Evolutionary conservation across 2,113 vertebrate species (phyloP).

Genomic region (Chionis minor): DNA sequence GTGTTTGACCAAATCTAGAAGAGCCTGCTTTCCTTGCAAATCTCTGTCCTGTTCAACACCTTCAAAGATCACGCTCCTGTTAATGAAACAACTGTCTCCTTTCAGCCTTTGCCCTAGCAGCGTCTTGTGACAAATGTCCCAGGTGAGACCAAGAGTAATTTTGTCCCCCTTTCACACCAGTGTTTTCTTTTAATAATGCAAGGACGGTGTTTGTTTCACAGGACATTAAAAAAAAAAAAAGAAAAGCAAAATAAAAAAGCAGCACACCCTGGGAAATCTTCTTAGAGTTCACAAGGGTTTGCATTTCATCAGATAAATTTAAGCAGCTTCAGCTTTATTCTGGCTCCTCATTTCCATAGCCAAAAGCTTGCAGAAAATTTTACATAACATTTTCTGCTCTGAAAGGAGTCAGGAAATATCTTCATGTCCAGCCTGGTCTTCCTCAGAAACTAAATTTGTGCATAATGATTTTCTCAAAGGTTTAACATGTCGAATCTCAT

Average conservation of each 20-base stretch:
- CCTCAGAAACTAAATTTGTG: neutral
- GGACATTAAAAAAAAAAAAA: neutral
- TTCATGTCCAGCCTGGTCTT: neutral
- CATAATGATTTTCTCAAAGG: neutral
- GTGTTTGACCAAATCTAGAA: neutral
- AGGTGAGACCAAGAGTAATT: neutral
- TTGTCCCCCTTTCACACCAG: neutral
- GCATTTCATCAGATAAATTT: neutral
- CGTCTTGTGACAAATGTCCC: neutral
- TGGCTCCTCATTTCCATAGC: neutral
- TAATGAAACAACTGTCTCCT: neutral
- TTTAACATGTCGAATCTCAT: neutral
- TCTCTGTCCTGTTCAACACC: neutral
- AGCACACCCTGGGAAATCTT: neutral
- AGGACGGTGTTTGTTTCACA: neutral
- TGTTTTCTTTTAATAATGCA: neutral
- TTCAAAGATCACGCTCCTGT: neutral
- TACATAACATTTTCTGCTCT: neutral
- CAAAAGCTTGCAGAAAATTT: neutral
- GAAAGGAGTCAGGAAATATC: neutral
- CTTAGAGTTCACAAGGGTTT: neutral
- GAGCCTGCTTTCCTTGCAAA: neutral
- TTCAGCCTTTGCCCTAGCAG: neutral
- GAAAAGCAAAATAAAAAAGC: neutral
- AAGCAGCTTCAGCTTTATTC: neutral